Evolutionary conservation across 2,113 vertebrate species (phyloP).

Genomic region (Stegastes partitus): DNA sequence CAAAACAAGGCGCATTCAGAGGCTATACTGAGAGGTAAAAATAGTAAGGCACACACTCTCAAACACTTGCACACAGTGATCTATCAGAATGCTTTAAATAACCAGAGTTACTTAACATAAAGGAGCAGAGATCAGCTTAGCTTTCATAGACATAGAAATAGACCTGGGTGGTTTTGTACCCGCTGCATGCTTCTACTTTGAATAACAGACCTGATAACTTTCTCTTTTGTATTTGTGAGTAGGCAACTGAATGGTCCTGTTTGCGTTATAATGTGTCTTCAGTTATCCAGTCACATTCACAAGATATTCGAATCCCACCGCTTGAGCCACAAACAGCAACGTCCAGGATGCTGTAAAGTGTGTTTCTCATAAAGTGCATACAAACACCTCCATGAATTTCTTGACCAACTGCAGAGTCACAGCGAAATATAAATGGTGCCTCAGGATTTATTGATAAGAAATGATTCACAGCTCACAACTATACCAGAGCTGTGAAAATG

Average conservation of each 20-base stretch:
- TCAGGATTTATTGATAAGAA: too few relatives aligned
- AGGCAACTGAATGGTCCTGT: background rate
- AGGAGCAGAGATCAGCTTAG: slow-evolving; percentile 33
- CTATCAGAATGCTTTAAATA: slow-evolving; percentile 52
- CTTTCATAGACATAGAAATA: slow-evolving; percentile 40
- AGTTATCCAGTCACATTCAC: slow-evolving; percentile 3
- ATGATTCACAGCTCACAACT: too few relatives aligned
- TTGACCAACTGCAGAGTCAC: too few relatives aligned
- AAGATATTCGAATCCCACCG: background rate
- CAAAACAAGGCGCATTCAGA: slow-evolving; percentile 35
- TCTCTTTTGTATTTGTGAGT: slow-evolving; percentile 3
- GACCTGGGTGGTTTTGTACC: too few relatives aligned
- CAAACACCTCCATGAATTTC: too few relatives aligned
- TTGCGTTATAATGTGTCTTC: too few relatives aligned
- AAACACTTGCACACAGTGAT: slow-evolving; percentile 29
- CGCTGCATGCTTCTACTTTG: background rate
- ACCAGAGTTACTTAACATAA: slow-evolving; percentile 54
- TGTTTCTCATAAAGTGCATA: too few relatives aligned
- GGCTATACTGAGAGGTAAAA: slow-evolving; percentile 40
- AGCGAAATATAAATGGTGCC: too few relatives aligned
- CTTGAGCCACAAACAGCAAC: too few relatives aligned
- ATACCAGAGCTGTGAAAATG: too few relatives aligned
- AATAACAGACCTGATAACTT: background rate
- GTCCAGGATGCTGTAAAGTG: too few relatives aligned
- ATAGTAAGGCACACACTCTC: slow-evolving; percentile 43